Conservation (phyloP, 2,113 vertebrate genomes). For the Ophthalmolycus amberensis region DNA sequence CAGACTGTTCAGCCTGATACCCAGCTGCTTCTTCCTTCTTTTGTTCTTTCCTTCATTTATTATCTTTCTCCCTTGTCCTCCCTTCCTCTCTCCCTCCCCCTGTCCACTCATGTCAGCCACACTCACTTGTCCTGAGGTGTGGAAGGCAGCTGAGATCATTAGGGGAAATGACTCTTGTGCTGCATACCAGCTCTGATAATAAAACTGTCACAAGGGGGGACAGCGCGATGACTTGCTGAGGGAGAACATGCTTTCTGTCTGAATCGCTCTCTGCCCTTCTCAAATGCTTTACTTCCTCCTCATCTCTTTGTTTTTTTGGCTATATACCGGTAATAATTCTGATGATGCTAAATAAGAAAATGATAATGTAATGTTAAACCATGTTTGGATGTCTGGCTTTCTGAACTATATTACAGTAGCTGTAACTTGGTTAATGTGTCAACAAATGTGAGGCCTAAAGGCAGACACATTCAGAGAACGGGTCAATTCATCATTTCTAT, state of each 20-base stretch:
- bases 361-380: neutral
- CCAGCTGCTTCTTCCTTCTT: neutral
- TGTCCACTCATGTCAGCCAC: conserved; percentile 71
- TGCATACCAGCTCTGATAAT: conserved; percentile 81
- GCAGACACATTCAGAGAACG: neutral
- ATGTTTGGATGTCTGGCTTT: conserved; percentile 3
- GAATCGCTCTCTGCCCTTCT: conserved; percentile 12
- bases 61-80: neutral
- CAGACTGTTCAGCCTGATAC: neutral
- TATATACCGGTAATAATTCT: neutral
- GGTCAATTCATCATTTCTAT: neutral
- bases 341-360: neutral
- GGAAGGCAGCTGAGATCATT: conserved; percentile 78
- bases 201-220: conserved; percentile 72
- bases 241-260: conserved; percentile 36
- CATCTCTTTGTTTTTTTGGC: conserved; percentile 2
- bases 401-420: neutral
- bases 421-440: neutral
- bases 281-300: neutral
- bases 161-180: conserved; percentile 79
- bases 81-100: neutral
- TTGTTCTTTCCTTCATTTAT: neutral
- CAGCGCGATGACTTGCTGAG: conserved; percentile 55
- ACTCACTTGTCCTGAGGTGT: conserved; percentile 83
- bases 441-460: neutral